Evolutionary conservation across 1,140 invertebrate species (phyloP).

Genomic region (Bombus ignitus): DNA sequence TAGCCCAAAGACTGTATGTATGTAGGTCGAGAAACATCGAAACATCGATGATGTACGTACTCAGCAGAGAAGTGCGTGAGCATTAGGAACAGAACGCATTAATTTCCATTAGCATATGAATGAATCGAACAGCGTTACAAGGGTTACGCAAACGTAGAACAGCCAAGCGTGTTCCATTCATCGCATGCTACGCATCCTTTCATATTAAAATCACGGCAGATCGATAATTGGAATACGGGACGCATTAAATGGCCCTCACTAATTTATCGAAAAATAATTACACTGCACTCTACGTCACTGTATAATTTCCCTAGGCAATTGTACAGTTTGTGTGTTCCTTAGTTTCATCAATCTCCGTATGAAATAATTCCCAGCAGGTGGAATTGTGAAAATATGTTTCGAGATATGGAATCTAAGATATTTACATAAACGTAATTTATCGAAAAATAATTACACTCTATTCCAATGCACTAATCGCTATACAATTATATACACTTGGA

Average conservation of each 20-base stretch:
- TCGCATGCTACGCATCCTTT: constrained; percentile 13
- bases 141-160: constrained; percentile 1
- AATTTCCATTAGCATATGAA: constrained; percentile 55
- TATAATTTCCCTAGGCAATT: not conserved
- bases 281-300: not conserved
- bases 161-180: not conserved
- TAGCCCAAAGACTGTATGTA: not conserved
- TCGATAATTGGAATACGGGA: constrained; percentile 28
- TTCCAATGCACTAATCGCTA: too few relatives aligned
- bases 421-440: not conserved
- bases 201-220: constrained; percentile 30
- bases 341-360: not conserved
- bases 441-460: too few relatives aligned
- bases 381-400: too few relatives aligned
- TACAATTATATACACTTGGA: too few relatives aligned
- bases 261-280: constrained; percentile 7
- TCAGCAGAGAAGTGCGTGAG: not conserved
- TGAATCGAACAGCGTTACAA: constrained; percentile 26
- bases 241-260: not conserved
- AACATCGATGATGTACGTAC: constrained; percentile 1
- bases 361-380: not conserved
- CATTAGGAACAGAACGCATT: constrained; percentile 33
- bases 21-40: constrained; percentile 3
- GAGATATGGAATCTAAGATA: not conserved
- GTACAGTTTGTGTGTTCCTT: not conserved